Evolutionary conservation across 1,140 invertebrate genomes (phyloP).

Genomic region (Rhizoglyphus robini): DNA sequence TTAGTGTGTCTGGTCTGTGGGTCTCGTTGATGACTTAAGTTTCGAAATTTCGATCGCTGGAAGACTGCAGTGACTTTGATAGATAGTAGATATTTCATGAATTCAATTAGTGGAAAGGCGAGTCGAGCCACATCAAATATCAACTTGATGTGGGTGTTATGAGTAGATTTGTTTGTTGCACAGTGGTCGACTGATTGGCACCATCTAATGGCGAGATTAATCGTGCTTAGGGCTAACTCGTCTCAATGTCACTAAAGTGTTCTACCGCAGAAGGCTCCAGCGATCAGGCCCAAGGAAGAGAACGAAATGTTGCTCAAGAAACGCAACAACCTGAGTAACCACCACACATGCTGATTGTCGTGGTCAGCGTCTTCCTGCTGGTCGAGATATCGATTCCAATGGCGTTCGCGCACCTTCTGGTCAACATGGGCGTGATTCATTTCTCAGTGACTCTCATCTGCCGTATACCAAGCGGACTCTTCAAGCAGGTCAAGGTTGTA

Average conservation of each 20-base stretch:
- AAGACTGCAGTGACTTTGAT: no score
- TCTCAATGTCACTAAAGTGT: neutral
- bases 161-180: neutral
- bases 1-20: no score
- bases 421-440: constrained; percentile 45
- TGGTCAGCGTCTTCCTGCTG: constrained; percentile 75
- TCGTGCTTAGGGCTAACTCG: neutral
- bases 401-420: constrained; percentile 62
- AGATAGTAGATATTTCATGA: no score
- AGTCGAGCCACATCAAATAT: no score
- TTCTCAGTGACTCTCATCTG: constrained; percentile 50
- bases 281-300: neutral
- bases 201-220: neutral
- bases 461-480: constrained; percentile 62
- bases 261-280: neutral
- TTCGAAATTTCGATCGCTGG: no score
- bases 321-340: constrained; percentile 56
- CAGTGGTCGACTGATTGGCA: neutral
- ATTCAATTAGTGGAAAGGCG: no score
- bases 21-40: no score
- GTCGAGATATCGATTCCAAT: constrained; percentile 85
- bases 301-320: constrained; percentile 42
- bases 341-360: constrained; percentile 83
- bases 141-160: no score
- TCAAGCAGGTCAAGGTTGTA: no score